Conservation (phyloP, 2,888 invertebrate species). For the Argyresthia goedartella region DNA sequence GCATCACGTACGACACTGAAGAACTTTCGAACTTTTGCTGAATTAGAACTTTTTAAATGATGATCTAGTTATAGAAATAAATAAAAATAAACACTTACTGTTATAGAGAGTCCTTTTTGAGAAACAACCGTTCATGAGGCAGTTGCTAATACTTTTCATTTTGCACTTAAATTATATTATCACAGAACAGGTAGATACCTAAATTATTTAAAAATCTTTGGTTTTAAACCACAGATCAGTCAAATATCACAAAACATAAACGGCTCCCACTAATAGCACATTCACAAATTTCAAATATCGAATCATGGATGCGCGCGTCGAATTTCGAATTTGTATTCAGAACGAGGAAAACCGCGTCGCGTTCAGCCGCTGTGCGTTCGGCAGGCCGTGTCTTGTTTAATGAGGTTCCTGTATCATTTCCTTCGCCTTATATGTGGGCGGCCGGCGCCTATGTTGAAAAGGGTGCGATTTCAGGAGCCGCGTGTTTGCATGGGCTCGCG, state of each 20-base stretch:
- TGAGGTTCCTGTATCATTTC: constrained; percentile 64
- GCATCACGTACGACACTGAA: too few relatives aligned
- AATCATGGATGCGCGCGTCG: too few relatives aligned
- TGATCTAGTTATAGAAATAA: background rate
- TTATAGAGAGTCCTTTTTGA: constrained; percentile 17
- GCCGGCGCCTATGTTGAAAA: constrained; percentile 59
- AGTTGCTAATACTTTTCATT: constrained; percentile 1
- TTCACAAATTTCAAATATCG: constrained; percentile 1
- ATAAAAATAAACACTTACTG: constrained; percentile 1
- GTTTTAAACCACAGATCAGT: constrained; percentile 28
- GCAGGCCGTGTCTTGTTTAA: constrained; percentile 56
- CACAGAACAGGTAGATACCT: constrained; percentile 29
- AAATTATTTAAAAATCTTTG: constrained; percentile 25
- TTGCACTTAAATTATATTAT: constrained; percentile 28
- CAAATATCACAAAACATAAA: constrained; percentile 18
- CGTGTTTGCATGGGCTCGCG: constrained; percentile 47
- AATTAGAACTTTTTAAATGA: too few relatives aligned
- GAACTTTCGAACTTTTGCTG: too few relatives aligned
- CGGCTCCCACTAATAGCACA: constrained; percentile 13
- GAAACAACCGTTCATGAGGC: constrained; percentile 30
- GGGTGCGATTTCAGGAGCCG: constrained; percentile 57
- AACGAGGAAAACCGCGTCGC: constrained; percentile 4
- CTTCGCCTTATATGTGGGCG: constrained; percentile 60
- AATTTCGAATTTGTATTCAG: constrained; percentile 1
- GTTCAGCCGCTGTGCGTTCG: constrained; percentile 40